Evolutionary conservation across 2,888 invertebrate species (phyloP).

Genomic region (Lordiphosa fenestrarum): DNA sequence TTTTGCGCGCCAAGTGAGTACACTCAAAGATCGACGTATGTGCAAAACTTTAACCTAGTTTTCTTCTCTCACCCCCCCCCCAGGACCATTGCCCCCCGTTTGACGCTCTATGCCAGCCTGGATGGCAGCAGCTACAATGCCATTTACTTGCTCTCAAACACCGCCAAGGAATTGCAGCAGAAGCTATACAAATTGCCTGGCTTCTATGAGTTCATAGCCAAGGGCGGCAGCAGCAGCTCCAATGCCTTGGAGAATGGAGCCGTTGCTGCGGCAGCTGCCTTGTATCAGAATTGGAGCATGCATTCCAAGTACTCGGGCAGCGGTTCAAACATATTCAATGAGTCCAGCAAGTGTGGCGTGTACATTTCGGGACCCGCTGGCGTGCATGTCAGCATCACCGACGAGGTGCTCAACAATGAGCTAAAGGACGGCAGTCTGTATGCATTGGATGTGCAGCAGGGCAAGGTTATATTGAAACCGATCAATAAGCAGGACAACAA

Average conservation of each 20-base stretch:
- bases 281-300: slow-evolving; percentile 74
- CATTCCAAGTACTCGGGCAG: slow-evolving; percentile 80
- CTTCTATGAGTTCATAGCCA: slow-evolving; percentile 77
- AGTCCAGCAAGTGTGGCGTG: slow-evolving; percentile 82
- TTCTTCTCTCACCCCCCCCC: slow-evolving; percentile 22
- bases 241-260: slow-evolving; percentile 61
- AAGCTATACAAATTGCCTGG: slow-evolving; percentile 85
- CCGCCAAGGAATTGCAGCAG: slow-evolving; percentile 84
- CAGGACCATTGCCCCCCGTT: slow-evolving; percentile 87
- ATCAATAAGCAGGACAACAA: slow-evolving; percentile 78
- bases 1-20: slow-evolving; percentile 90
- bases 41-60: no score
- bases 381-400: slow-evolving; percentile 90
- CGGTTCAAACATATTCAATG: slow-evolving; percentile 81
- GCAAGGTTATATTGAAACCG: slow-evolving; percentile 81
- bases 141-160: slow-evolving; percentile 87
- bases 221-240: slow-evolving; percentile 55
- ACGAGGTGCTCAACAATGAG: slow-evolving; percentile 90
- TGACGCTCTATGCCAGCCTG: slow-evolving; percentile 91
- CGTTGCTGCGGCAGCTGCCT: slow-evolving; percentile 30
- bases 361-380: slow-evolving; percentile 91
- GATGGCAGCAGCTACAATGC: slow-evolving; percentile 88
- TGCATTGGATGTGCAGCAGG: slow-evolving; percentile 82
- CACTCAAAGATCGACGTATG: not conserved
- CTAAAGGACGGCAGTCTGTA: slow-evolving; percentile 90